phyloP scores from a whole-genome alignment of 2,888 invertebrate genomes.

The Mallateleia sp. region DNA sequence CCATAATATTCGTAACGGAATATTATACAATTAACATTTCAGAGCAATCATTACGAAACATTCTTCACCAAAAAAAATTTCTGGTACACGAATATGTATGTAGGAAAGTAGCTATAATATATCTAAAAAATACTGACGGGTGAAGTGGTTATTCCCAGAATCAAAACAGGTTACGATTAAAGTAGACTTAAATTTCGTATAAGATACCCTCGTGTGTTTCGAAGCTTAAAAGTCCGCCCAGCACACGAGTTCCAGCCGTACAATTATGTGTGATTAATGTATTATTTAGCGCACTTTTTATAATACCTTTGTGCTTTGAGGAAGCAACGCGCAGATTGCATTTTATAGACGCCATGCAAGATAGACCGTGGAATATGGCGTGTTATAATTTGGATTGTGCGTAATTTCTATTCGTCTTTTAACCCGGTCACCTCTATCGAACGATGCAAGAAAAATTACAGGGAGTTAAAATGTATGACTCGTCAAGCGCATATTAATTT shows the following conservation, averaged over 20 bases:
- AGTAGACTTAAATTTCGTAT: no score
- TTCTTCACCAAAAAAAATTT: no score
- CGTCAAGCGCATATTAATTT: slow-evolving; percentile 43
- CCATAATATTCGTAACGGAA: slow-evolving; percentile 6
- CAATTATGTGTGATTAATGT: slow-evolving; percentile 50
- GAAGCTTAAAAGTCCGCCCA: slow-evolving; percentile 1
- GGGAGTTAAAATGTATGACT: slow-evolving; percentile 45
- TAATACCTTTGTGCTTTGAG: slow-evolving; percentile 40
- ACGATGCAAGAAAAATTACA: slow-evolving; percentile 37
- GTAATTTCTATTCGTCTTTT: slow-evolving; percentile 60
- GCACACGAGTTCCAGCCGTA: slow-evolving; percentile 36
- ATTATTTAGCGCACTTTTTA: slow-evolving; percentile 45
- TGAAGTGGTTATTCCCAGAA: no score
- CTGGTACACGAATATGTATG: no score
- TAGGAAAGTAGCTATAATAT: no score
- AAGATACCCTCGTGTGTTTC: no score
- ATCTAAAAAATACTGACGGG: no score
- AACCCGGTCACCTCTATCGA: slow-evolving; percentile 75
- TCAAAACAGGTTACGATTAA: no score
- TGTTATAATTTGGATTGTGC: slow-evolving; percentile 64
- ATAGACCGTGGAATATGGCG: slow-evolving; percentile 73
- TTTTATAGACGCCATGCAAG: slow-evolving; percentile 56
- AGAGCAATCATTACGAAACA: slow-evolving; percentile 27
- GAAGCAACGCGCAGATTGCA: slow-evolving; percentile 48
- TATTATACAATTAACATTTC: slow-evolving; percentile 44